Evolutionary conservation across 2,113 vertebrate genomes (phyloP).

Genomic region (Protobothrops flavoviridis): DNA sequence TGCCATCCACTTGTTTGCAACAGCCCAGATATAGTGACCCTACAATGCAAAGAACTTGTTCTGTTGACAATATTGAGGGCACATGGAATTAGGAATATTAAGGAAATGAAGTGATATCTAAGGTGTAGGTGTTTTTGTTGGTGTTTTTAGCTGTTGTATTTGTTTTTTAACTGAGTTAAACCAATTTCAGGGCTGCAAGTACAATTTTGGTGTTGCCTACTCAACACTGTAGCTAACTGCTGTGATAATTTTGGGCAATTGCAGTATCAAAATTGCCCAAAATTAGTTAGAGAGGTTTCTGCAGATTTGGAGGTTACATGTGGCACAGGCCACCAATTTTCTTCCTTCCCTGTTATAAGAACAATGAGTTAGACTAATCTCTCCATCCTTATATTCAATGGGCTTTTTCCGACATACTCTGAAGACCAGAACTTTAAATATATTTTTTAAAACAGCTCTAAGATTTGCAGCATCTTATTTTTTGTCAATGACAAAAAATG

Average conservation of each 20-base stretch:
- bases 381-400: background rate
- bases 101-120: background rate
- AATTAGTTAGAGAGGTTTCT: background rate
- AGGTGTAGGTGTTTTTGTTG: background rate
- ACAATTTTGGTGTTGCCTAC: background rate
- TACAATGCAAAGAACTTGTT: background rate
- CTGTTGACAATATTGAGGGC: background rate
- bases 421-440: background rate
- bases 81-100: background rate
- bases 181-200: background rate
- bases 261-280: background rate
- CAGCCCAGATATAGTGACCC: background rate
- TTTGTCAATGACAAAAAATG: background rate
- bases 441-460: background rate
- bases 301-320: background rate
- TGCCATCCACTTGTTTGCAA: background rate
- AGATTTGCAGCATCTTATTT: background rate
- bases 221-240: background rate
- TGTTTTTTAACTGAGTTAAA: background rate
- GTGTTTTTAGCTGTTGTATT: background rate
- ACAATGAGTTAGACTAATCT: background rate
- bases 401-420: background rate
- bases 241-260: background rate
- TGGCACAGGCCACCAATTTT: background rate
- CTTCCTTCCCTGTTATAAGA: background rate